phyloP scores from a whole-genome alignment of 2,113 vertebrate genomes.

The pig (Sus scrofa) region T2T-Sscrofa CM000817.6:27442501-27443000 shows the following conservation, averaged over 20 bases:
- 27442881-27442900: not conserved
- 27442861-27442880: constrained; percentile 1
- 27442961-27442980: not conserved
- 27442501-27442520: not conserved
- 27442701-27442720: not conserved
- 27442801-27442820: not conserved
- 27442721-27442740: not conserved
- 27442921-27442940: not conserved
- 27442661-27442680: not conserved
- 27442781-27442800: not conserved
- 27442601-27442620: not conserved
- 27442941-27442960: not conserved
- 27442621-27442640: not conserved
- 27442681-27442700: not conserved
- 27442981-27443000: not conserved
- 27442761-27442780: not conserved
- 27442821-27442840: not conserved
- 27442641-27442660: not conserved
- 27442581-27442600: not conserved
- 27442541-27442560: not conserved
- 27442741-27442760: not conserved
- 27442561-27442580: not conserved
- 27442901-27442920: not conserved
- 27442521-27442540: not conserved
- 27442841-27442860: not conserved